Base-by-base conservation (phyloP, 2,888 invertebrate species). In the Phengaris arion region DNA sequence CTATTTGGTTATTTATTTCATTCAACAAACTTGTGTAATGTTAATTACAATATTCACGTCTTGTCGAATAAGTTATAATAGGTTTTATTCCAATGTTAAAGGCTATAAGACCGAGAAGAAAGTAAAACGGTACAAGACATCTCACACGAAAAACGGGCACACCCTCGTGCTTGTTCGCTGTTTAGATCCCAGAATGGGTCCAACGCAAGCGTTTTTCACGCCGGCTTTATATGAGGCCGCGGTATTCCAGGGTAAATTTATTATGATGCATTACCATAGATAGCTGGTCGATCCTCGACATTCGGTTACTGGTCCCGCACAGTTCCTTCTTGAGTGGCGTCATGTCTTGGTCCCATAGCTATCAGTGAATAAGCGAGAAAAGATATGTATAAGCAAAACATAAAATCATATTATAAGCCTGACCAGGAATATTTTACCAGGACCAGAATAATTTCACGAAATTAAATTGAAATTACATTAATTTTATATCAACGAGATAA, bases 321-420 rank as follows among this genome's bases (percentile, higher is more conserved):
- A 97, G 94, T 85, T 96, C 96, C 91, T 95, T 95, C 95, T 97
- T 97, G 91, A 97, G 94, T 87, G 97, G 96, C 88, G 95, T 95
- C 94, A 97, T 97, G 92, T 97, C 97, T 94, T 97, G 97, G 94
- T 97, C 97, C 96, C 97, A 97, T 85, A 97, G 94, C 96, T 97
- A 95, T 81, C 87, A 86, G 86, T 85, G 84, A 87, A 89, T 82
- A 85, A 83, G 81, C 78, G 76, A 80, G 75, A 72, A 75, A 64
- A 70, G 9, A 72, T 59, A 75, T 74, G 72, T 54, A 51, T 72
- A 72, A 72, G 72, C 72, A 73, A 74, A 54, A 74, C 81, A 79
- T 85, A 84, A 84, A 84, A 84, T 84, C 85, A 85, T 80, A 81
- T 82, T 74, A 64, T 1, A 64, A 22, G 59, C 22, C 57, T 35